Evolutionary conservation across 2,113 vertebrate species (phyloP).

Genomic region (Hydropotes inermis): DNA sequence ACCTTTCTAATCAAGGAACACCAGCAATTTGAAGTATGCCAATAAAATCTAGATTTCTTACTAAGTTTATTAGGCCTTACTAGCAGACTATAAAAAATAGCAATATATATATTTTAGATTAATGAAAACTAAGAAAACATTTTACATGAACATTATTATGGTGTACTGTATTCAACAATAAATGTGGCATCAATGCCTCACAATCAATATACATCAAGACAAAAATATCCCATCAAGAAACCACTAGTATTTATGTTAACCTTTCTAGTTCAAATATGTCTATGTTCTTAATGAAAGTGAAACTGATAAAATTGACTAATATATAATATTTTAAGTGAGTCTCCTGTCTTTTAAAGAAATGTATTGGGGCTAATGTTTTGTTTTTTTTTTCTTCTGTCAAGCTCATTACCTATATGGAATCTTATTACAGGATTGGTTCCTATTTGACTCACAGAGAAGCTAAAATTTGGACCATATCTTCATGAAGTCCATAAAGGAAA

Average conservation of each 20-base stretch:
- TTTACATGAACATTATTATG: neutral
- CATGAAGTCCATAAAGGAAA: neutral
- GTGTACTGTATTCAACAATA: conserved; percentile 14
- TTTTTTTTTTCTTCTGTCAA: neutral
- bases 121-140: neutral
- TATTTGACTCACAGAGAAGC: neutral
- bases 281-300: conserved; percentile 55
- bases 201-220: neutral
- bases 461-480: neutral
- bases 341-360: conserved; percentile 3
- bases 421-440: neutral
- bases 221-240: conserved; percentile 45
- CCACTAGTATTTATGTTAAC: conserved; percentile 56
- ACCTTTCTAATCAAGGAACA: conserved; percentile 51
- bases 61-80: neutral
- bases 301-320: conserved; percentile 57
- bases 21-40: conserved; percentile 48
- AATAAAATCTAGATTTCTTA: conserved; percentile 15
- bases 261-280: conserved; percentile 53
- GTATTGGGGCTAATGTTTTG: neutral
- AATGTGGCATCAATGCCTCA: conserved; percentile 19
- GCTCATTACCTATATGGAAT: neutral
- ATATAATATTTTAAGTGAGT: conserved; percentile 53
- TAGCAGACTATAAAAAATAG: conserved; percentile 40
- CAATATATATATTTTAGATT: conserved; percentile 32